A percentile compares a stretch with the other conserved stretches of the same genome.
phyloP scores from a whole-genome alignment of 2,113 vertebrate genomes.

The Grammomys dolichurus region DNA sequence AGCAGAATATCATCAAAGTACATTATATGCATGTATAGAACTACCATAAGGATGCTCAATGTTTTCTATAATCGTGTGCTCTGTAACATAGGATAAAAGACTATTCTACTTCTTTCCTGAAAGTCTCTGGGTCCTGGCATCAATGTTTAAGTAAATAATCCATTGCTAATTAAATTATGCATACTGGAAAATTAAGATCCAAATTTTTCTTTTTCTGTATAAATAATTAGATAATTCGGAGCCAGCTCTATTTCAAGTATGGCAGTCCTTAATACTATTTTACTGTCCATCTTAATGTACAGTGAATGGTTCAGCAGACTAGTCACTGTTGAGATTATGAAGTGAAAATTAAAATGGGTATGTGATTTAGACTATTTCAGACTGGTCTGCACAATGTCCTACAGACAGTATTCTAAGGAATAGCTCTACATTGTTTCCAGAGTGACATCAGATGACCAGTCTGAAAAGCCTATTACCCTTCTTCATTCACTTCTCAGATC shows the following conservation, averaged over 20 bases:
- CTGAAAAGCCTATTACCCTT: conserved; percentile 25
- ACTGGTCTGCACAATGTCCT: background rate
- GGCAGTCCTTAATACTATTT: background rate
- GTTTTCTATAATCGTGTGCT: background rate
- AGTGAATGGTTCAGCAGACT: background rate
- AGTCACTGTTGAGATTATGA: conserved; percentile 23
- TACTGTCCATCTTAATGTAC: background rate
- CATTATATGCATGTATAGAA: background rate
- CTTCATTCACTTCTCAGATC: conserved; percentile 52
- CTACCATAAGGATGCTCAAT: background rate
- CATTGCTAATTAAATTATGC: background rate
- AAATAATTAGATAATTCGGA: background rate
- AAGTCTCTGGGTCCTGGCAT: background rate
- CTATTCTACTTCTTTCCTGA: background rate
- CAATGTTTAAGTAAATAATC: background rate
- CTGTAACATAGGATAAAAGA: background rate
- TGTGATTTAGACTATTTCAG: conserved; percentile 54
- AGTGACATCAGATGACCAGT: background rate
- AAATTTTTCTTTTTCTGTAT: background rate
- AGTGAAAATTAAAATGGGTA: background rate
- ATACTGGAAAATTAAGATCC: background rate
- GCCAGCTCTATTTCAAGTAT: background rate
- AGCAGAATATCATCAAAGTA: background rate
- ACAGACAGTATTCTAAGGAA: conserved; percentile 38
- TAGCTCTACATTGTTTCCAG: conserved; percentile 36